These are phyloP conservation scores for Alectoris magna DNA, from an alignment of 2,797 vertebrate genomes.

Conservation along the genomic window DNA sequence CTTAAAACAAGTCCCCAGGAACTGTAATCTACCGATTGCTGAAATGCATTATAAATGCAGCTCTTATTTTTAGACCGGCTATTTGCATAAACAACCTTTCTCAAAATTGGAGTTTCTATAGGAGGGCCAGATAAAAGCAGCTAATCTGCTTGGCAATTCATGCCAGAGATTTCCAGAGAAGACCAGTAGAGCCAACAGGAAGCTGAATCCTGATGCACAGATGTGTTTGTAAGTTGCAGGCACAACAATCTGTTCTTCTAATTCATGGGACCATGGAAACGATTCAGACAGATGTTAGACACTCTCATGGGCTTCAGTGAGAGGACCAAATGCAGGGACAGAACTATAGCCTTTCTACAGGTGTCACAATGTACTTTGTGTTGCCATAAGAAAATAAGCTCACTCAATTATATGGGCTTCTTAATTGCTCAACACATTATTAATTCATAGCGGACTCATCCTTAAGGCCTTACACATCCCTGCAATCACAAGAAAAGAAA, in stretches of 20 bases:
- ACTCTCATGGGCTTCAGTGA: neutral
- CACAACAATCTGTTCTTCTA: neutral
- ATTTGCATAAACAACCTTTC: neutral
- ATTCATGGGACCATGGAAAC: neutral
- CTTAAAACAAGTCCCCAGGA: neutral
- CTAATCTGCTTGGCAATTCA: neutral
- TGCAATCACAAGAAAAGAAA: neutral
- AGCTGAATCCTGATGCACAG: fast-evolving
- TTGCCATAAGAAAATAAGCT: neutral
- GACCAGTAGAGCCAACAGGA: neutral
- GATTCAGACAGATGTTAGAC: neutral
- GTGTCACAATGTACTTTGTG: neutral
- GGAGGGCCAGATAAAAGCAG: neutral
- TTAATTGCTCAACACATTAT: slow-evolving; percentile 28
- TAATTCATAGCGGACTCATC: slow-evolving; percentile 32
- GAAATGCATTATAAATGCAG: neutral
- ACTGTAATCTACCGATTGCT: neutral
- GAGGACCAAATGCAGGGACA: neutral
- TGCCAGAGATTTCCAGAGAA: neutral
- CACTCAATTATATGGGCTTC: neutral
- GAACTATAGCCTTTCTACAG: neutral
- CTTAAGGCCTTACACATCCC: neutral
- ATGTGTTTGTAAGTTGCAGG: neutral
- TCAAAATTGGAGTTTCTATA: neutral
- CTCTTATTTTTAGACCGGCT: neutral